A percentile compares a stretch with the other conserved stretches of the same genome.
Conservation (phyloP, 2,113 vertebrate species). For the Alexandromys fortis region DNA sequence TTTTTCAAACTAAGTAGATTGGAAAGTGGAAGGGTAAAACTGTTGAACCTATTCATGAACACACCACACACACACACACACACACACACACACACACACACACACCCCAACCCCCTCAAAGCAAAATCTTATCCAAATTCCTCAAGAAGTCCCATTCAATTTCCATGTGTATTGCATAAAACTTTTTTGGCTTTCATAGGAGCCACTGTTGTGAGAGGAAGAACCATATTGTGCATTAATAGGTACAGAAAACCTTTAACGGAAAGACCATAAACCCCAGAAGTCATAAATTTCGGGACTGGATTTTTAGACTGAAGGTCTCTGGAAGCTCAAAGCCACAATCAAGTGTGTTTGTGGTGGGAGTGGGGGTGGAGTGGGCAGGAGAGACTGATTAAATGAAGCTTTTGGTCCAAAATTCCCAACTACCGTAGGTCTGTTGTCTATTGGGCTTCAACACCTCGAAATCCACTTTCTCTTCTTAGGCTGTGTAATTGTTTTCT, state of each 20-base stretch:
- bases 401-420: neutral
- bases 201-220: neutral
- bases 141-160: neutral
- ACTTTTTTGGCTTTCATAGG: neutral
- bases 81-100: neutral
- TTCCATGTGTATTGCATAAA: neutral
- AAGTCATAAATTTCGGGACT: constrained; percentile 37
- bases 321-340: neutral
- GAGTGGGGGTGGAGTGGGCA: too few species aligned
- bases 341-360: neutral
- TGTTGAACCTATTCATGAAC: neutral
- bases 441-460: neutral
- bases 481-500: neutral
- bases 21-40: neutral
- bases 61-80: too few species aligned
- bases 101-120: neutral
- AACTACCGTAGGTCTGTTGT: neutral
- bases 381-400: neutral
- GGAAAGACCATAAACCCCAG: constrained; percentile 32
- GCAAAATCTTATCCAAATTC: neutral
- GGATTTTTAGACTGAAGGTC: constrained; percentile 7
- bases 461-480: neutral
- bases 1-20: constrained; percentile 31
- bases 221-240: constrained; percentile 21
- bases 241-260: constrained; percentile 52